These are phyloP conservation scores for Octopus bimaculoides DNA, from an alignment of 1,140 invertebrate species.

Conservation along the genomic window DNA sequence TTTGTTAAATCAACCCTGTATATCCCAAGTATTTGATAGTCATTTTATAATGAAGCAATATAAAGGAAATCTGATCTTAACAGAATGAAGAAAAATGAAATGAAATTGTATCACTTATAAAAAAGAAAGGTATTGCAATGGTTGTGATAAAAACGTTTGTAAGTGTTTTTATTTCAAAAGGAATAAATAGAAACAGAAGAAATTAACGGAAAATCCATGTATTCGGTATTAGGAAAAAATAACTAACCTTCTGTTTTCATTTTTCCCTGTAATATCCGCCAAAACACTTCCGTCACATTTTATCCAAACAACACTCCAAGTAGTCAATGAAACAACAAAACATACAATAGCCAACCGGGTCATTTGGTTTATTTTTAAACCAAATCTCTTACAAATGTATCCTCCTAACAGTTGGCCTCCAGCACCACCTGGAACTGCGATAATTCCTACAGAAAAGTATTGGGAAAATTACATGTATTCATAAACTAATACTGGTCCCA, in stretches of 20 bases:
- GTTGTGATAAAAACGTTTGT: background rate
- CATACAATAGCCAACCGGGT: conserved; percentile 39
- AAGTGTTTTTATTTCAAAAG: background rate
- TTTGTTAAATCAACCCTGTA: too few relatives aligned
- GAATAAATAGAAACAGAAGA: background rate
- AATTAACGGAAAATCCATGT: background rate
- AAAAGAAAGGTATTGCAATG: too few relatives aligned
- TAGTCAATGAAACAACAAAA: conserved; percentile 25
- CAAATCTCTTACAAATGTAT: conserved; percentile 36
- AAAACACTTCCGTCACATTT: conserved; percentile 34
- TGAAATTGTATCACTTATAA: too few relatives aligned
- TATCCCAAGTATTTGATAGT: too few relatives aligned
- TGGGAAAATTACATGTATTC: background rate
- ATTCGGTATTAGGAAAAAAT: too few relatives aligned
- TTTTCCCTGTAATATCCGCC: conserved; percentile 57
- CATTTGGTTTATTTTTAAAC: conserved; percentile 41
- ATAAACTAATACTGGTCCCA: background rate
- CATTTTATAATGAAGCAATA: too few relatives aligned
- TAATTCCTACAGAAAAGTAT: conserved; percentile 61
- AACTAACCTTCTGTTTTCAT: too few relatives aligned
- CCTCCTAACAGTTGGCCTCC: conserved; percentile 49
- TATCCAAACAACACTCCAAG: conserved; percentile 34
- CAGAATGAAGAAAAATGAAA: too few relatives aligned
- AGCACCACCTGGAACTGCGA: conserved; percentile 54
- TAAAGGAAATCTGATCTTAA: too few relatives aligned